Evolutionary conservation across 2,113 vertebrate genomes (phyloP), one percentile per base, ranked within the genome.

Genomic region (Edolisoma coerulescens): DNA sequence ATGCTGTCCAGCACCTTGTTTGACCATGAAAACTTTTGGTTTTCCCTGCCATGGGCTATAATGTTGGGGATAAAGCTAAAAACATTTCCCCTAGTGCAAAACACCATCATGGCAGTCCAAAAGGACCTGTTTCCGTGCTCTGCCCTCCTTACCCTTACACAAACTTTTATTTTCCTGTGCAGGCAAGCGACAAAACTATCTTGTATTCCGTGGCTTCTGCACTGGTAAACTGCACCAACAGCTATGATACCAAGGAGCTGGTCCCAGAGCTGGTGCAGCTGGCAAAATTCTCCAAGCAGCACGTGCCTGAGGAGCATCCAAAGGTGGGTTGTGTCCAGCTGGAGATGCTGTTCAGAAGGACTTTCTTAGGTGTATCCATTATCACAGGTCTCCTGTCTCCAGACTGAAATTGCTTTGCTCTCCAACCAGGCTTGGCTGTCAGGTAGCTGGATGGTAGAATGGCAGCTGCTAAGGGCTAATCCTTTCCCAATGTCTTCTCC

Each of bases 221-320:
- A 0, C 97, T 99, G 97, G 98, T 99, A 75, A 99, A 99, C 96
- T 99, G 99, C 86, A 99, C 99, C 84, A 99, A 99, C 97, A 98
- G 98, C 97, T 99, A 99, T 2, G 99, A 99, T 0, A 99, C 99
- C 90, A 99, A 99, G 93, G 99, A 99, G 16, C 98, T 99, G 64
- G 85, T 99, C 67, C 99, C 99, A 3, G 99, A 99, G 95, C 97
- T 99, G 75, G 98, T 99, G n/a, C 99, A 99, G 81, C 97, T 99
- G 23, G 99, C 99, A 71, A 99, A 99, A 84, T 99, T 99, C 95
- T 99, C 99, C 90, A 99, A 99, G 97, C 99, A 99, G 81, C 99
- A 99, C 0, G 99, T 99, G 21, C 99, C 99, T 2, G 99, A 99
- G 96, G 98, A 99, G 81, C 99, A 99, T 52, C 99, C 99, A 0